Percentiles rank a stretch among this genome's conserved stretches.
phyloP scores from a whole-genome alignment of 1,140 invertebrate species.

The Zophobas atratus region DNA sequence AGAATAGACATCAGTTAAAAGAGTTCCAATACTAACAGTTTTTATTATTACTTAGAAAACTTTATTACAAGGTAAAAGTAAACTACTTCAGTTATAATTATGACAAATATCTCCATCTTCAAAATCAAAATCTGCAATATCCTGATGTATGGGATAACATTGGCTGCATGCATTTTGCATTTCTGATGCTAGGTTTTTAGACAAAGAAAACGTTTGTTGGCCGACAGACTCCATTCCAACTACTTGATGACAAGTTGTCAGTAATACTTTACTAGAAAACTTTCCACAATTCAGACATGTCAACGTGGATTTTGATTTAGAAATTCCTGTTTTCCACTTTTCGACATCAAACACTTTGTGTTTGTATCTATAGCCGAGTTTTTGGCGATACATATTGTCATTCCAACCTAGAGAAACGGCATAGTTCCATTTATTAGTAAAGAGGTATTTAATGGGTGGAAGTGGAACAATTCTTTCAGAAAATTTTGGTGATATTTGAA shows the following conservation, averaged over 20 bases:
- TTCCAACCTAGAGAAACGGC: conserved; percentile 5
- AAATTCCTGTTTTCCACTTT: conserved; percentile 4
- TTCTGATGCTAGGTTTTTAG: no score
- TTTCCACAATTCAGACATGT: not conserved
- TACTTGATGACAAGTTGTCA: conserved; percentile 22
- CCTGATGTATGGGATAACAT: not conserved
- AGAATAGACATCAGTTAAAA: no score
- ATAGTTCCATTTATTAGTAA: not conserved
- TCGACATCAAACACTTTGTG: conserved; percentile 11
- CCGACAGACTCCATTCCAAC: not conserved
- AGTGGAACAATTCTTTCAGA: not conserved
- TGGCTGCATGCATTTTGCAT: no score
- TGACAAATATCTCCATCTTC: no score
- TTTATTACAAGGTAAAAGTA: no score
- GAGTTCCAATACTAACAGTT: no score
- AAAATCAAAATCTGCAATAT: no score
- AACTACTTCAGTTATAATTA: no score
- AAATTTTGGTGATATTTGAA: conserved; percentile 6
- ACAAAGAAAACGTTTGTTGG: not conserved
- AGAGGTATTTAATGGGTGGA: conserved; percentile 1
- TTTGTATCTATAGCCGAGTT: not conserved
- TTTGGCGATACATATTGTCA: conserved; percentile 8
- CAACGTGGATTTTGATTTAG: not conserved
- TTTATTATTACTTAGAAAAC: no score
- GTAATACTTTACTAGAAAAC: conserved; percentile 7